phyloP scores from a whole-genome alignment of 2,113 vertebrate species.

The Ciconia boyciana region DNA sequence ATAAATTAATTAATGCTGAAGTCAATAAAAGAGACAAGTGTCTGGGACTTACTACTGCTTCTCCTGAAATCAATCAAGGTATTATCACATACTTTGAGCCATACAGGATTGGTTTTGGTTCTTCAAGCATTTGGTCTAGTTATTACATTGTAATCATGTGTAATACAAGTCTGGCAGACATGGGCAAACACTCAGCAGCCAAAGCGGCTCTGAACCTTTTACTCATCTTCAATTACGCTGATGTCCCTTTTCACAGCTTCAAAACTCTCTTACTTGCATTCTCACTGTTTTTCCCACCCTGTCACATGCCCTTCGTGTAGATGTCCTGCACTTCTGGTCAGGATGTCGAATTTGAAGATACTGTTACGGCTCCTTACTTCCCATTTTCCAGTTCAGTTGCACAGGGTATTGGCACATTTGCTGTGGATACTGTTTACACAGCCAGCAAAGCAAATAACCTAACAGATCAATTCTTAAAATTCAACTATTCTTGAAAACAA shows the following conservation, averaged over 20 bases:
- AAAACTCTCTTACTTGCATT: neutral
- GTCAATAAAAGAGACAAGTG: conserved; percentile 46
- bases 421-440: neutral
- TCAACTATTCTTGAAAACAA: neutral
- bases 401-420: neutral
- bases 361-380: neutral
- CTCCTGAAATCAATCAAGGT: conserved; percentile 35
- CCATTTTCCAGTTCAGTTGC: neutral
- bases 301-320: accelerated
- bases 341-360: neutral
- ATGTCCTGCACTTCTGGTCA: neutral
- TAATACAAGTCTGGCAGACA: conserved; percentile 1
- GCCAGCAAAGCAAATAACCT: neutral
- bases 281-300: neutral
- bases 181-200: neutral
- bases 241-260: neutral
- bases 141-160: neutral
- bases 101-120: neutral
- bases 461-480: neutral
- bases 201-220: neutral
- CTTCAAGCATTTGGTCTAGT: neutral
- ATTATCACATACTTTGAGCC: neutral
- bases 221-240: accelerated
- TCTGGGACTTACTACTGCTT: conserved; percentile 3
- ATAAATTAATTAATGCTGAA: conserved; percentile 53